phyloP scores from a whole-genome alignment of 2,797 vertebrate genomes.

The Molossus molossus region DNA sequence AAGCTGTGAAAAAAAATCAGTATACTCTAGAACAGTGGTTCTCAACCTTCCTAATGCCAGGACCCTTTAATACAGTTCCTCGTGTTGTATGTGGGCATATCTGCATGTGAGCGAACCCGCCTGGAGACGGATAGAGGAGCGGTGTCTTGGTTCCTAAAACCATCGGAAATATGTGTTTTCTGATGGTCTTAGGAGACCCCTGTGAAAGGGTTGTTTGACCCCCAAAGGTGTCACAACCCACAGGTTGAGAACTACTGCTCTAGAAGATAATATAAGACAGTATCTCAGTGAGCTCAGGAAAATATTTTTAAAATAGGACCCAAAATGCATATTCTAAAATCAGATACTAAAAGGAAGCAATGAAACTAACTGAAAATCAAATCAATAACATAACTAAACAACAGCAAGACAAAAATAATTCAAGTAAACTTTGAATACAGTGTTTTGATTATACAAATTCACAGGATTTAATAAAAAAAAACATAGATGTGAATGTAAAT shows the following conservation, averaged over 20 bases:
- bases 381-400: not conserved
- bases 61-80: too few relatives aligned
- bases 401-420: not conserved
- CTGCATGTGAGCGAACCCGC: too few relatives aligned
- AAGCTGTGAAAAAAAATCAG: slow-evolving; percentile 6
- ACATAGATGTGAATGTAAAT: not conserved
- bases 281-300: not conserved
- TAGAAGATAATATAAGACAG: not conserved
- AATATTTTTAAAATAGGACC: not conserved
- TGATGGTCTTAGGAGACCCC: too few relatives aligned
- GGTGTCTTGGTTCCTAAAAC: too few relatives aligned
- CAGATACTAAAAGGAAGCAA: not conserved
- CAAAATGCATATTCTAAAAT: slow-evolving; percentile 16
- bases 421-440: not conserved
- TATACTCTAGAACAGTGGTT: not conserved
- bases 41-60: too few relatives aligned
- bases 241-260: not conserved
- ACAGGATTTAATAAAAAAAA: not conserved
- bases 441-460: not conserved
- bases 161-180: too few relatives aligned
- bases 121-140: too few relatives aligned
- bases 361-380: not conserved
- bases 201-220: too few relatives aligned
- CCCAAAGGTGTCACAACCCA: too few relatives aligned
- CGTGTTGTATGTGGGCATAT: too few relatives aligned